phyloP scores from a whole-genome alignment of 2,888 invertebrate genomes.

The Leptarthrus brevirostris region DNA sequence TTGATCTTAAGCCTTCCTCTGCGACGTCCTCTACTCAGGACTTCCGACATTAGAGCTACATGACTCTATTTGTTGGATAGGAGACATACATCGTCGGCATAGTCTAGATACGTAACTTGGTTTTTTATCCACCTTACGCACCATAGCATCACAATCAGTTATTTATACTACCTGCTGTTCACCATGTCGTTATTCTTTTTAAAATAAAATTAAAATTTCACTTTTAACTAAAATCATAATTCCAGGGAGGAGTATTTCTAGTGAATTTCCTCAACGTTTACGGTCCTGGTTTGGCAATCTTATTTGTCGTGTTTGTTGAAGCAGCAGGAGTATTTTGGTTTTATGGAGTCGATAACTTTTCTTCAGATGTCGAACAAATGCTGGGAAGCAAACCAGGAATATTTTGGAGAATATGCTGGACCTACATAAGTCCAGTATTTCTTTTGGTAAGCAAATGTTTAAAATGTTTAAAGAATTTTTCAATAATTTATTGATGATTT shows the following conservation, averaged over 20 bases:
- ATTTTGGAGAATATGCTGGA: conserved; percentile 89
- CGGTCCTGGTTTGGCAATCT: conserved; percentile 86
- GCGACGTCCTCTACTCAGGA: too few relatives aligned
- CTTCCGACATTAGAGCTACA: too few relatives aligned
- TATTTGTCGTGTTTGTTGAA: conserved; percentile 92
- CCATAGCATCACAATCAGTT: too few relatives aligned
- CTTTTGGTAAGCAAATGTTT: conserved; percentile 72
- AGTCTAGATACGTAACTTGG: too few relatives aligned
- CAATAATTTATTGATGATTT: conserved; percentile 48
- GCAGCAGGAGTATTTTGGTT: conserved; percentile 91
- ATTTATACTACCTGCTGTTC: too few relatives aligned
- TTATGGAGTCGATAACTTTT: conserved; percentile 85
- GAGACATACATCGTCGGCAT: too few relatives aligned
- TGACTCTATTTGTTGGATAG: too few relatives aligned
- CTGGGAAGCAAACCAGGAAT: conserved; percentile 80
- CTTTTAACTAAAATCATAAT: too few relatives aligned
- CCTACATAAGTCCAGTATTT: conserved; percentile 86
- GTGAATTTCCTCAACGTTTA: conserved; percentile 89
- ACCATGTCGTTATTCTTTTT: too few relatives aligned
- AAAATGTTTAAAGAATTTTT: not conserved
- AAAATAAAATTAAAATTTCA: too few relatives aligned
- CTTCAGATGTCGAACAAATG: conserved; percentile 85
- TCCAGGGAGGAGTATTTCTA: conserved; percentile 86
- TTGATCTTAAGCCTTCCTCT: too few relatives aligned
- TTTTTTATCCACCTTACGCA: too few relatives aligned